Percentiles rank a stretch among this genome's conserved stretches.
These are phyloP conservation scores for Pecten maximus DNA, from an alignment of 2,888 invertebrate species.

Conservation along the genomic window DNA sequence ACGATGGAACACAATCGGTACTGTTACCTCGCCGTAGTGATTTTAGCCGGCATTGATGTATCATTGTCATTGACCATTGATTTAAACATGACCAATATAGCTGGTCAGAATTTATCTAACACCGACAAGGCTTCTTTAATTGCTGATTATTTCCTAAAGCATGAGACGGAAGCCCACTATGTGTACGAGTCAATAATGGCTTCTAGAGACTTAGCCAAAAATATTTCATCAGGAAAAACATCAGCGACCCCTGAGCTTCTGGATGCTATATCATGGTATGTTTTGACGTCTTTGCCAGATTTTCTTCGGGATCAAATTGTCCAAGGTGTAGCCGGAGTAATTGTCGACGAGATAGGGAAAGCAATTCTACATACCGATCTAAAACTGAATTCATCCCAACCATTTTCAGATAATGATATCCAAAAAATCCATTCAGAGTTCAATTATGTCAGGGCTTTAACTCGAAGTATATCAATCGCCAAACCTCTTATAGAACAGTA, in stretches of 20 bases:
- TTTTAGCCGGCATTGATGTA: neutral
- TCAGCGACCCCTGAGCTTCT: neutral
- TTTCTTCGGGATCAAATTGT: neutral
- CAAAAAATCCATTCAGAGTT: neutral
- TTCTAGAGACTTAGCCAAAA: neutral
- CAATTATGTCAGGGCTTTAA: neutral
- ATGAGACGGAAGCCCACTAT: neutral
- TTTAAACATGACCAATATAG: neutral
- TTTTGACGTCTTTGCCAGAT: neutral
- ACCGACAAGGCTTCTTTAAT: neutral
- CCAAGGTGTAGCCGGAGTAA: neutral
- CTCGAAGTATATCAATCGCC: neutral
- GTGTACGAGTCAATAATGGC: neutral
- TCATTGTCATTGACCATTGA: neutral
- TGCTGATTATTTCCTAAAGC: neutral
- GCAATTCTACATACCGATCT: neutral
- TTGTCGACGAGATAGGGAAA: neutral
- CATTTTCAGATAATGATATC: neutral
- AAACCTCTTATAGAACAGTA: neutral
- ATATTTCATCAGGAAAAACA: neutral
- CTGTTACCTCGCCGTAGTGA: neutral
- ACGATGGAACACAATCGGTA: neutral
- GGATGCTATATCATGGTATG: neutral
- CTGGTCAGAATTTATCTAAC: neutral
- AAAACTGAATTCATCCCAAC: neutral